Conservation (phyloP, 2,113 vertebrate genomes). For the Heteronetta atricapilla region DNA sequence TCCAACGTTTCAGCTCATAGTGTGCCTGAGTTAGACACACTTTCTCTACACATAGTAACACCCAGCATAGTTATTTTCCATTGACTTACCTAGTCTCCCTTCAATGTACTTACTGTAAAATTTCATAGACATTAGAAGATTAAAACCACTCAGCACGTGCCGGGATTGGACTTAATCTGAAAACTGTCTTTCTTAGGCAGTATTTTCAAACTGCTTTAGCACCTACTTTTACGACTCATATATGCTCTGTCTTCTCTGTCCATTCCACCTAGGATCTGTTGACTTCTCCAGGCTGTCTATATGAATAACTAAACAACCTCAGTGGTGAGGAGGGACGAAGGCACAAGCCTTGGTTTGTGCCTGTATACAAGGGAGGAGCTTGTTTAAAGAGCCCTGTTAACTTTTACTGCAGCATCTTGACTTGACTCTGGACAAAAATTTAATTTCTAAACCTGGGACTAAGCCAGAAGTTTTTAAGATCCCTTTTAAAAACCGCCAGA, state of each 20-base stretch:
- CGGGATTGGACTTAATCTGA: neutral
- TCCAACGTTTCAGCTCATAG: neutral
- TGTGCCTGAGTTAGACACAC: neutral
- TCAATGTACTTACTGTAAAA: neutral
- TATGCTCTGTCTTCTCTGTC: neutral
- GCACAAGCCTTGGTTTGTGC: neutral
- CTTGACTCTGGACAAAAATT: conserved; percentile 40
- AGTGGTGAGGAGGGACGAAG: neutral
- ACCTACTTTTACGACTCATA: neutral
- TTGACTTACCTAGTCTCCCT: neutral
- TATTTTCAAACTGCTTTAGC: neutral
- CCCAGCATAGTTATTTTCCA: neutral
- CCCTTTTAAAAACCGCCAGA: conserved; percentile 53
- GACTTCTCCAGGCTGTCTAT: neutral
- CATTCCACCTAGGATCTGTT: neutral
- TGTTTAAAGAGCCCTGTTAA: neutral
- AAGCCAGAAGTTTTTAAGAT: conserved; percentile 42
- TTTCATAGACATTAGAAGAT: neutral
- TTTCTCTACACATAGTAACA: neutral
- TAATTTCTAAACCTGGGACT: conserved; percentile 28
- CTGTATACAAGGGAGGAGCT: neutral
- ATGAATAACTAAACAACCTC: neutral
- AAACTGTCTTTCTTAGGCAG: neutral
- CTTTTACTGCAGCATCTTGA: conserved; percentile 8
- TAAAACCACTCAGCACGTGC: neutral